phyloP scores from a whole-genome alignment of 2,797 vertebrate genomes.

The Hapalemur alaotrensis region DNA sequence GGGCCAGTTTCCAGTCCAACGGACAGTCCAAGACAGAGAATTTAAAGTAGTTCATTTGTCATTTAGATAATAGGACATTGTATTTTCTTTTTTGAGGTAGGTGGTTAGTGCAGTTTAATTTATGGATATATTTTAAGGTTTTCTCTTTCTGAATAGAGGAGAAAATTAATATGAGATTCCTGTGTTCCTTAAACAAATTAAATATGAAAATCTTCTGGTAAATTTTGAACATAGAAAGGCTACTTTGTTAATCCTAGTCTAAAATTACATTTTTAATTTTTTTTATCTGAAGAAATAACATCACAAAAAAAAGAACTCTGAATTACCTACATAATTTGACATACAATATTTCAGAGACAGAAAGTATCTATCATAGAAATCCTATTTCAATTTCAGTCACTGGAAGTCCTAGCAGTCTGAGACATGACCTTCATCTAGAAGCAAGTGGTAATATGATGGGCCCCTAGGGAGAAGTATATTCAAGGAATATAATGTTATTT shows the following conservation, averaged over 20 bases:
- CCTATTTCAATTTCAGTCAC: background rate
- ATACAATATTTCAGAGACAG: background rate
- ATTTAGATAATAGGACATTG: background rate
- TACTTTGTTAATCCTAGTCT: background rate
- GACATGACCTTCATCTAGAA: background rate
- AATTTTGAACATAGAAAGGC: background rate
- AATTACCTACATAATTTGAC: background rate
- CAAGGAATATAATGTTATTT: background rate
- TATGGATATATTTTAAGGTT: background rate
- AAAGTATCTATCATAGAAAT: background rate
- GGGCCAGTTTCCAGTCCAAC: background rate
- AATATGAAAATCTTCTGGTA: background rate
- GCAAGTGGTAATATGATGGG: background rate
- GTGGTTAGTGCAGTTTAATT: background rate
- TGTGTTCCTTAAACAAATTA: background rate
- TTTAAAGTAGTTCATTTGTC: background rate
- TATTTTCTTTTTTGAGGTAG: background rate
- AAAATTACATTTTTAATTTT: background rate
- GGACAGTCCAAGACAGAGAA: background rate
- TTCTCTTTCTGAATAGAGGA: background rate
- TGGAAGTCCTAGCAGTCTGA: background rate
- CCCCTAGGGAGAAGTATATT: background rate
- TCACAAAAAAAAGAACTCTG: background rate
- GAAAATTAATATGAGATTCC: background rate
- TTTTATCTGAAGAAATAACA: background rate